Conservation (phyloP, 2,888 invertebrate species). For the Apeira syringaria region DNA sequence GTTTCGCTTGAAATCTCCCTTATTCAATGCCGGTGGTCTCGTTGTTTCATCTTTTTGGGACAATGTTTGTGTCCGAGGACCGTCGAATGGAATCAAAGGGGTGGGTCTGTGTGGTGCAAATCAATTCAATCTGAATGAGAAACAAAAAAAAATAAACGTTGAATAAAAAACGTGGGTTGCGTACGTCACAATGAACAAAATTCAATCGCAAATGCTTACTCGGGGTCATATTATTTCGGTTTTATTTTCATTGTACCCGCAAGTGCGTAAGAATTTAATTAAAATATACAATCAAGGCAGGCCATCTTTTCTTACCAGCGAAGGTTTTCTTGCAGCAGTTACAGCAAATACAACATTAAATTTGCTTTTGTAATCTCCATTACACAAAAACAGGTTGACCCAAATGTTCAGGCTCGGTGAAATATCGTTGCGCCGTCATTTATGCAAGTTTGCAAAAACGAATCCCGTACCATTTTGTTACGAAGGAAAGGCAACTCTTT, state of each 20-base stretch:
- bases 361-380: slow-evolving; percentile 78
- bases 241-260: slow-evolving; percentile 61
- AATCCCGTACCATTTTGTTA: slow-evolving; percentile 60
- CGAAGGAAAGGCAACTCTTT: slow-evolving; percentile 61
- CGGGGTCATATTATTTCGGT: slow-evolving; percentile 59
- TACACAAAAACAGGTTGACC: slow-evolving; percentile 82
- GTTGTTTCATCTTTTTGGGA: slow-evolving; percentile 37
- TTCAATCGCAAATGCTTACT: too few relatives aligned
- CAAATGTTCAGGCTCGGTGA: slow-evolving; percentile 75
- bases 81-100: slow-evolving; percentile 23
- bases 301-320: slow-evolving; percentile 71
- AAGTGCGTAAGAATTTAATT: slow-evolving; percentile 77
- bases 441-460: slow-evolving; percentile 79
- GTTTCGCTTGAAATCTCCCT: slow-evolving; percentile 52
- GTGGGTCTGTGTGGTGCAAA: slow-evolving; percentile 15
- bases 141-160: slow-evolving; percentile 13
- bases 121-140: slow-evolving; percentile 17
- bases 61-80: slow-evolving; percentile 29
- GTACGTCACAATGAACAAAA: slow-evolving; percentile 38
- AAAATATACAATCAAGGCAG: slow-evolving; percentile 70
- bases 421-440: slow-evolving; percentile 76
- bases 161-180: slow-evolving; percentile 3
- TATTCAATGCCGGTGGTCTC: slow-evolving; percentile 49
- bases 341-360: slow-evolving; percentile 76
- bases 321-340: slow-evolving; percentile 69